Percentiles rank a stretch among this genome's conserved stretches.
phyloP scores from a whole-genome alignment of 2,888 invertebrate species.

The Thumatha senex region DNA sequence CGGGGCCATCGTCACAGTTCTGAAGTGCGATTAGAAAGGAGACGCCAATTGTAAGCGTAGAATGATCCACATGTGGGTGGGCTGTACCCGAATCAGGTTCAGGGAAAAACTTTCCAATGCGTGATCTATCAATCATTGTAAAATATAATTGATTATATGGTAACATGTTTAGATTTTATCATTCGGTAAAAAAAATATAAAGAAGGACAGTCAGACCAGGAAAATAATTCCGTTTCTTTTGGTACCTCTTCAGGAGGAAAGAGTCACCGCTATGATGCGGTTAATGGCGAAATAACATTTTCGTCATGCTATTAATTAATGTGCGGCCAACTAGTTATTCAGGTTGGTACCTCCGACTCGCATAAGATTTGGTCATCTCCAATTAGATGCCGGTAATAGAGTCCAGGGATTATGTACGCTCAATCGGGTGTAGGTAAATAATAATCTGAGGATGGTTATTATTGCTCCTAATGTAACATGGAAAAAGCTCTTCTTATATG shows the following conservation, averaged over 20 bases:
- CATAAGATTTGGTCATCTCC: not conserved
- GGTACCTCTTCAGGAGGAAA: not conserved
- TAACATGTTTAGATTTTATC: conserved; percentile 8
- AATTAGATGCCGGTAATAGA: too few species aligned
- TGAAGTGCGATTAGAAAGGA: conserved; percentile 78
- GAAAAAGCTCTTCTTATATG: too few species aligned
- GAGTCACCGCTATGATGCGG: not conserved
- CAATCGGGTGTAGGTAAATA: too few species aligned
- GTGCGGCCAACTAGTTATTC: not conserved
- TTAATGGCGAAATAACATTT: not conserved
- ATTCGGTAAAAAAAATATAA: too few species aligned
- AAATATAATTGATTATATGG: conserved; percentile 2
- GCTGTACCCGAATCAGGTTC: conserved; percentile 47
- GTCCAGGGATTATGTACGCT: too few species aligned
- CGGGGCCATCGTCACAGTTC: conserved; percentile 78
- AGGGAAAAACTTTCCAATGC: conserved; percentile 41
- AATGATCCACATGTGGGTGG: conserved; percentile 65
- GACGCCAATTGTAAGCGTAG: conserved; percentile 68
- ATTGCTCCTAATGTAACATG: too few species aligned
- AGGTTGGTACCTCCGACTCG: not conserved
- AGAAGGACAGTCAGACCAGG: not conserved
- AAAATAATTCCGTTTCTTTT: not conserved
- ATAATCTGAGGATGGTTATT: too few species aligned
- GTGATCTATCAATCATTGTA: conserved; percentile 21
- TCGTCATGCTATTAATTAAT: not conserved